Conservation (phyloP, 2,888 invertebrate species). For the Sarcophaga carnaria region DNA sequence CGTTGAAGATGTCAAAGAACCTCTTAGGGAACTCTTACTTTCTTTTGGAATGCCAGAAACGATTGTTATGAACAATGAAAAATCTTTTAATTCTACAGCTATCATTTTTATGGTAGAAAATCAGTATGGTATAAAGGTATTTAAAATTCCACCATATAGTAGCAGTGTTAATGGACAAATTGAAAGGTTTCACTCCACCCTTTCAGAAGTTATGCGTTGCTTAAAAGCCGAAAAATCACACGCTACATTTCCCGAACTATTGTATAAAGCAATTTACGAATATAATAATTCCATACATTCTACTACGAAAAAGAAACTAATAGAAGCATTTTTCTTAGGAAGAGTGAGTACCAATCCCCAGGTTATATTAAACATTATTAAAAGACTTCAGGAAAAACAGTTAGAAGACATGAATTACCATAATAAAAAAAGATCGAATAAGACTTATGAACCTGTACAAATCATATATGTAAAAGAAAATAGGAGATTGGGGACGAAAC, state of each 20-base stretch:
- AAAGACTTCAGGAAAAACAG: background rate
- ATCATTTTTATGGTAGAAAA: constrained; percentile 48
- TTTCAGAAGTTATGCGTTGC: constrained; percentile 47
- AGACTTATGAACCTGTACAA: constrained; percentile 1
- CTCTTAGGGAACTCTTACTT: too few species aligned
- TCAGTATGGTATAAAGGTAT: constrained; percentile 42
- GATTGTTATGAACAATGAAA: constrained; percentile 46
- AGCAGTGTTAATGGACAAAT: constrained; percentile 34
- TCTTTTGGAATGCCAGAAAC: constrained; percentile 13
- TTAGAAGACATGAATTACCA: constrained; percentile 43
- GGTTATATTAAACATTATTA: constrained; percentile 18
- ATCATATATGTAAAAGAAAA: constrained; percentile 41
- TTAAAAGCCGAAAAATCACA: constrained; percentile 33
- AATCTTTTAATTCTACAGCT: constrained; percentile 11
- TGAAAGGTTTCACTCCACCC: constrained; percentile 36
- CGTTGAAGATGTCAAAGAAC: constrained; percentile 2
- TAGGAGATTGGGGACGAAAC: constrained; percentile 49
- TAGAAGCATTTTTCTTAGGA: constrained; percentile 46
- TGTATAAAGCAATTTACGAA: constrained; percentile 16
- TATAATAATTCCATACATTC: constrained; percentile 46
- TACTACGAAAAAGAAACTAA: constrained; percentile 22
- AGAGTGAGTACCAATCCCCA: constrained; percentile 32
- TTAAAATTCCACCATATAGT: constrained; percentile 42
- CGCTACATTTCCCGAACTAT: constrained; percentile 24
- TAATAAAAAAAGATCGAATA: constrained; percentile 24